Evolutionary conservation across 2,797 vertebrate genomes (phyloP), one percentile per base, ranked within the genome.

Genomic region (Tauraco hartlaubi): DNA sequence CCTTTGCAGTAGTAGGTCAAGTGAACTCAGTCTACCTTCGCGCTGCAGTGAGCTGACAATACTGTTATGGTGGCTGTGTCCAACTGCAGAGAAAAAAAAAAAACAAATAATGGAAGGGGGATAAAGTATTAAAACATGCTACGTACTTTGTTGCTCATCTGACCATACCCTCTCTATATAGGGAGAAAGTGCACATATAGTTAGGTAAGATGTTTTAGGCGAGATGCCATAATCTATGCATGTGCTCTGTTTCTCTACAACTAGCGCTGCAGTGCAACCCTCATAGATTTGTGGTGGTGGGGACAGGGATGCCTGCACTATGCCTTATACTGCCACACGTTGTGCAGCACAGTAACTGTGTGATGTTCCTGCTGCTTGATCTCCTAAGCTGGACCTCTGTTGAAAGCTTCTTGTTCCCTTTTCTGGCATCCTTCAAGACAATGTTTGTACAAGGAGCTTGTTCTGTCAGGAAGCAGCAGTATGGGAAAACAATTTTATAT

Each of bases 371-470:
- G 74, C 80, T 92, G 67, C 73, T 79, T 46, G 16, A 37, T 67
- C 33, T 74, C 19, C 58, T 73, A 62, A 88, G 44, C 48, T 51
- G 64, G 63, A 29, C 49, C 82, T 79, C 49, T 68, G 16, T 21
- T 90, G 54, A 76, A 88, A 92, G 76, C 52, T 76, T n/a, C 85
- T 87, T 56, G 20, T 88, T 82, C 44, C 26, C 35, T 87, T 80
- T 82, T 85, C 92, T 90, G 64, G 68, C 88, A 62, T 94, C 67
- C 61, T 89, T 93, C 80, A 88, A 71, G 94, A 67, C 5, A 63
- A 16, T 19, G 6, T 85, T 95, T 90, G 63, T 67, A 61, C 56
- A 82, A 85, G 71, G 20, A 90, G 7, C 35, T 92, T 83, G 41
- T 51, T 90, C 71, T 87, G 67, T 90, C 77, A 80, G 74, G 83